Base-by-base conservation (phyloP, 2,888 invertebrate species). In the Shargacucullia verbasci region DNA sequence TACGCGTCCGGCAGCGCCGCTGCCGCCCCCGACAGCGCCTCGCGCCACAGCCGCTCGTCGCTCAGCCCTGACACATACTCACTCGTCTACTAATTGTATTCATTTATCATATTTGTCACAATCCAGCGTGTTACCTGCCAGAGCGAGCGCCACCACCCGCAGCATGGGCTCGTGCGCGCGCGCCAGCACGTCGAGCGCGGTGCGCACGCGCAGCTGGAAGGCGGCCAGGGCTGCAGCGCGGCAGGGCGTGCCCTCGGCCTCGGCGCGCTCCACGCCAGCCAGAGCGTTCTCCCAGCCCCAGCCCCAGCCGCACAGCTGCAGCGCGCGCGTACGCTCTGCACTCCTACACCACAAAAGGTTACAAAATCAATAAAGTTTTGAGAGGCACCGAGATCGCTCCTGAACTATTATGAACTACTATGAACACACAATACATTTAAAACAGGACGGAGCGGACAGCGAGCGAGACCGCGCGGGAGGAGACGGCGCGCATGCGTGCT, bases 141-240 rank as follows among this genome's bases (percentile, higher is more conserved):
- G 88, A 10, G 98, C 98, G 14, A 95, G 94, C 70, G 89, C 91
- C 12, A 87, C 90, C 37, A 92, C 89, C 49, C 91, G 83, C 66
- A 90, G 84, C 79, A 77, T 74, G 40, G 90, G 89, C 64, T 87
- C 85, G 41, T 70, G 78, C 40, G 97, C 97, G 70, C 96, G 95
- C 68, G 97, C 97, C 56, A 99, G 95, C 79, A 98, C 97, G 79
- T 98, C 97, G 55, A 99, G 97, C 29, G 99, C 98, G 78, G 95
- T 92, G 56, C 96, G 95, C 71, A 99, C 95, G 84, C 97, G 96
- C 78, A 99, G 95, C 89, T 98, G 98, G 90, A 99, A 99, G 50
- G 98, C 96, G 44, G 98, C 97, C 55, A 99, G 96, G 57, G 99
- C 98, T 34, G 99, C 98, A 37, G 98, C 98, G 84, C 98, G 95